Base-by-base conservation (phyloP, 2,113 vertebrate genomes). In the Chloropsis hardwickii region DNA sequence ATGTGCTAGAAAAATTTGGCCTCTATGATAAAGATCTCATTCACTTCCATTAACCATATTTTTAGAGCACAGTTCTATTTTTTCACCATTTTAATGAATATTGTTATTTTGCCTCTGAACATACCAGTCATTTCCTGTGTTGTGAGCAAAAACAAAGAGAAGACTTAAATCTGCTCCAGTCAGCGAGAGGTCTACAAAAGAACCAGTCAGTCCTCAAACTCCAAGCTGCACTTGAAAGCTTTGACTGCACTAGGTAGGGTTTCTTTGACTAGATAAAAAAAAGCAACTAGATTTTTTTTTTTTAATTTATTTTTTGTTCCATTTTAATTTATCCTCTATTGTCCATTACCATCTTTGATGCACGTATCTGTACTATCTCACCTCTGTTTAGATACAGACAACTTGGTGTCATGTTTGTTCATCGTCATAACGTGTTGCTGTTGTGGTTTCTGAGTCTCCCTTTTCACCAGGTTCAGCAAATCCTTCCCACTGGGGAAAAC, bases 311-410 rank as follows among this genome's bases (percentile, higher is more conserved):
- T 47, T 37, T 16, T 16, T 17, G 6, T 37, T 54, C 12, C 4
- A 28, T 77, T 83, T 83, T 42, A 16, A n/a, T 60, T 88, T 73
- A 37, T 77, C 23, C 5, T 60, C 8, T 29, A 47, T 12, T 42
- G 2, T 53, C 29, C 21, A 14, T 64, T 79, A 35, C 2, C 15
- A 35, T 31, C 23, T 60, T 60, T 10, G 5, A 5, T 56, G 24
- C 33, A 40, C 0, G 0, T 39, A 12, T 23, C 19, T 58, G 2
- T 77, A 17, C 12, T 27, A 33, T 21, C 11, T 88, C 12, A 56
- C 16, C 8, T 35, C 40, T 3, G 0, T 35, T 86, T 76, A 64
- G 33, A 48, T 44, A 35, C 5, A 35, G 29, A 67, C 7, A 39
- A 56, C 10, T 64, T 14, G 18, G 8, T 65, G 23, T 42, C 40